Percentiles rank a stretch among this genome's conserved stretches.
phyloP scores from a whole-genome alignment of 1,140 invertebrate genomes.

The Brachionus asplanchnoidis region DNA sequence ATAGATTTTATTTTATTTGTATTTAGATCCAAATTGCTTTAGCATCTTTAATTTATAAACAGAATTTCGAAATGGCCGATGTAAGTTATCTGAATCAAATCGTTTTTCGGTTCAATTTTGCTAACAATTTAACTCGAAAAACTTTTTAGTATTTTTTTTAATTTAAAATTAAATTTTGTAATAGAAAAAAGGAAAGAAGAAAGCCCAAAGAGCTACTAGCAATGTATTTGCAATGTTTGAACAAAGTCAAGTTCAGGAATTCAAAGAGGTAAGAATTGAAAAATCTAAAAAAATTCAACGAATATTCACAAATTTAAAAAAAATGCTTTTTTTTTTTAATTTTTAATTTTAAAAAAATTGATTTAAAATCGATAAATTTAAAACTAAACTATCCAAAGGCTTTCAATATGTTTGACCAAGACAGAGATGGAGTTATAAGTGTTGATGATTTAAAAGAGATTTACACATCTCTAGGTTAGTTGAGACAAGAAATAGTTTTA shows the following conservation, averaged over 20 bases:
- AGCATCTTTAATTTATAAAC: slow-evolving; percentile 27
- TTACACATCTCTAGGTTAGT: slow-evolving; percentile 39
- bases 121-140: neutral
- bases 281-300: neutral
- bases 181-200: slow-evolving; percentile 43
- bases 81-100: neutral
- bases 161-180: neutral
- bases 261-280: slow-evolving; percentile 72
- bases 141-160: neutral
- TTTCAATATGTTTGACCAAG: slow-evolving; percentile 44
- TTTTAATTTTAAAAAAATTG: neutral
- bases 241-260: slow-evolving; percentile 63
- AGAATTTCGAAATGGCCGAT: slow-evolving; percentile 12
- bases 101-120: slow-evolving; percentile 3
- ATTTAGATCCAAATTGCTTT: slow-evolving; percentile 32
- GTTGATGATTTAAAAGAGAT: slow-evolving; percentile 43
- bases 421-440: slow-evolving; percentile 43
- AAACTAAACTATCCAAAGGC: slow-evolving; percentile 13
- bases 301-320: neutral
- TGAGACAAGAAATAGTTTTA: neutral
- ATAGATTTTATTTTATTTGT: slow-evolving; percentile 22
- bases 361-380: neutral
- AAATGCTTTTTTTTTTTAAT: neutral
- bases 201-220: slow-evolving; percentile 52
- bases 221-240: slow-evolving; percentile 54